These are phyloP conservation scores for Crax fasciolata DNA, from an alignment of 2,797 vertebrate species.

Conservation along the genomic window DNA sequence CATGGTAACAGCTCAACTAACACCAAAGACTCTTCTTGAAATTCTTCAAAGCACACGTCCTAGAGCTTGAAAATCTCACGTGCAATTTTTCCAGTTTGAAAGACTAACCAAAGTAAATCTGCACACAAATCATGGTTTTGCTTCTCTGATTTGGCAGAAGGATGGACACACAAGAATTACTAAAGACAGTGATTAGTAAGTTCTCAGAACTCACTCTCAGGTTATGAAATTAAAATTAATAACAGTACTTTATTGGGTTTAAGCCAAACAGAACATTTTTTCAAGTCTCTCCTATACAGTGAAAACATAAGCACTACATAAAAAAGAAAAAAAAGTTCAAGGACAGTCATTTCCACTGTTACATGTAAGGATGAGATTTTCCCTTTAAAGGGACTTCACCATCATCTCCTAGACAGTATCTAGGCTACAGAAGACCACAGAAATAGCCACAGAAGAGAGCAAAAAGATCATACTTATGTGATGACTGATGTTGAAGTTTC, in stretches of 20 bases:
- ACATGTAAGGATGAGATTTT: neutral
- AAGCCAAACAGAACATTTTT: neutral
- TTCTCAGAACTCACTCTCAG: neutral
- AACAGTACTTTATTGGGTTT: neutral
- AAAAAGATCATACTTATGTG: neutral
- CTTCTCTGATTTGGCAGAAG: neutral
- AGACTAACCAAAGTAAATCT: neutral
- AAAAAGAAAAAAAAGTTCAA: neutral
- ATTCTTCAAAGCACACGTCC: neutral
- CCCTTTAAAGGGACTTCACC: neutral
- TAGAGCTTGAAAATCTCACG: neutral
- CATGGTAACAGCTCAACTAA: neutral
- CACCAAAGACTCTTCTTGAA: neutral
- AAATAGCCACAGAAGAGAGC: neutral
- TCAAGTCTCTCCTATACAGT: neutral
- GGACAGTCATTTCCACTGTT: neutral
- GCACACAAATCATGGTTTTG: neutral
- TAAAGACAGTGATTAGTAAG: neutral
- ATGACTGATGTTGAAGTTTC: neutral
- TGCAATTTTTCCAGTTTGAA: neutral
- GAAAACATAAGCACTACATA: neutral
- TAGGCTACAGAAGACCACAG: neutral
- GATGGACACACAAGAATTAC: neutral
- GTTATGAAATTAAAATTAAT: slow-evolving; percentile 3
- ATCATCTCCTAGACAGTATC: neutral